phyloP scores from a whole-genome alignment of 2,888 invertebrate species.

The Pollenia amentaria region DNA sequence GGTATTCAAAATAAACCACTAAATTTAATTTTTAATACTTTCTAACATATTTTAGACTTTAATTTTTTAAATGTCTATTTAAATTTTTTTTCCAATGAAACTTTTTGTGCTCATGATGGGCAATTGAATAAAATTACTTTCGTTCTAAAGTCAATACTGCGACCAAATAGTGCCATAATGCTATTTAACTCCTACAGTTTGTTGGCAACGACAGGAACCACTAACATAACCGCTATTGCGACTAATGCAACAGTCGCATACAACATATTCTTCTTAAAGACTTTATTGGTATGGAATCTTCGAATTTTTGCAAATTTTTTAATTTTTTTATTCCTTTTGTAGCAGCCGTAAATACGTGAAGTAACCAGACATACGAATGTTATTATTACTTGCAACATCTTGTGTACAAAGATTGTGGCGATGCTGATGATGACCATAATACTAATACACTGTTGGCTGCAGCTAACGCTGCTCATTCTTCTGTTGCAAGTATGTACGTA shows the following conservation, averaged over 20 bases:
- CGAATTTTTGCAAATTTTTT: conserved; percentile 52
- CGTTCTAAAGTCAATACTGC: conserved; percentile 29
- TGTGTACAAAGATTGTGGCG: conserved; percentile 13
- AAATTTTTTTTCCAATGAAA: conserved; percentile 20
- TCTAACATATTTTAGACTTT: conserved; percentile 40
- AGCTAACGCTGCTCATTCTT: conserved; percentile 34
- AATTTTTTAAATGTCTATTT: conserved; percentile 47
- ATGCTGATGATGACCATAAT: conserved; percentile 22
- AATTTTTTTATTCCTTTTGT: conserved; percentile 67
- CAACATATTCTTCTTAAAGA: conserved; percentile 38
- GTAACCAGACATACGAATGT: conserved; percentile 62
- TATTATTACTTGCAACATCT: conserved; percentile 46
- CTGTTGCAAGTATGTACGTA: conserved; percentile 31
- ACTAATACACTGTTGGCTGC: conserved; percentile 18
- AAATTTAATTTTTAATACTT: conserved; percentile 54
- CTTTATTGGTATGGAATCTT: conserved; percentile 25
- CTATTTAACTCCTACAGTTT: conserved; percentile 58
- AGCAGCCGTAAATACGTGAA: conserved; percentile 65
- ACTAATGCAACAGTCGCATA: conserved; percentile 37
- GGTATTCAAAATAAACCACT: not conserved
- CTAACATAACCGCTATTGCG: conserved; percentile 32
- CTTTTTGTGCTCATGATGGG: conserved; percentile 49
- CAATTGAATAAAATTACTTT: conserved; percentile 63
- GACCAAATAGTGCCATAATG: conserved; percentile 34
- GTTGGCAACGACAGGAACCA: conserved; percentile 31